These are phyloP conservation scores for Eupeodes latifasciatus DNA, from an alignment of 2,888 invertebrate species.

Conservation along the genomic window DNA sequence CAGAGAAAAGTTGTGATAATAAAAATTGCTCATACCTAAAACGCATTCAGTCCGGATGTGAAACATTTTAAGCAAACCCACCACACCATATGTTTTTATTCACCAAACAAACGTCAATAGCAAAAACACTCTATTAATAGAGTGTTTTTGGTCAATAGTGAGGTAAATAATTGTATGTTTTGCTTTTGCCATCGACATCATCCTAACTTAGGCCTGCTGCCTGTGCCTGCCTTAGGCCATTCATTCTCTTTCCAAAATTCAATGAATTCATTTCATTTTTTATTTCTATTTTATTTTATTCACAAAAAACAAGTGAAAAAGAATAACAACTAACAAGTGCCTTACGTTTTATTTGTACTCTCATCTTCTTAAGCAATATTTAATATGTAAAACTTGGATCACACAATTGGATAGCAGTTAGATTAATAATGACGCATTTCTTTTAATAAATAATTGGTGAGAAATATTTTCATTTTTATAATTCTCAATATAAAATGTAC, in stretches of 20 bases:
- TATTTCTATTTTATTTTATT: slow-evolving; percentile 5
- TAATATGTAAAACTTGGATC: background rate
- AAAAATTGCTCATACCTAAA: background rate
- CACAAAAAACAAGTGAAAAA: background rate
- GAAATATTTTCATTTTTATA: background rate
- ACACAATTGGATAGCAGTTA: background rate
- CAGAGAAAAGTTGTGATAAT: too few relatives aligned
- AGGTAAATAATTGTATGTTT: background rate
- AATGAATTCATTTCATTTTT: background rate
- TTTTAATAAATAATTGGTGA: slow-evolving; percentile 18
- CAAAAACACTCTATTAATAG: too few relatives aligned
- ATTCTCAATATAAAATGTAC: background rate
- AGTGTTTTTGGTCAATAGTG: too few relatives aligned
- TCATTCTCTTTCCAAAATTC: slow-evolving; percentile 4
- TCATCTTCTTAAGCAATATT: slow-evolving; percentile 8
- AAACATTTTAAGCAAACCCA: background rate
- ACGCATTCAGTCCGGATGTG: background rate
- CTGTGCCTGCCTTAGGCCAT: background rate
- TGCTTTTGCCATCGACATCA: background rate
- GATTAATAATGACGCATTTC: slow-evolving; percentile 13
- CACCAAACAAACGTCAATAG: background rate
- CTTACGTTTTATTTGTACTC: slow-evolving; percentile 1
- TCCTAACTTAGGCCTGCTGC: too few relatives aligned
- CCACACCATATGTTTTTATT: slow-evolving; percentile 13
- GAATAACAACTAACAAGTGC: slow-evolving; percentile 16